Base-by-base conservation (phyloP, 2,888 invertebrate genomes). In the Sipha maydis region DNA sequence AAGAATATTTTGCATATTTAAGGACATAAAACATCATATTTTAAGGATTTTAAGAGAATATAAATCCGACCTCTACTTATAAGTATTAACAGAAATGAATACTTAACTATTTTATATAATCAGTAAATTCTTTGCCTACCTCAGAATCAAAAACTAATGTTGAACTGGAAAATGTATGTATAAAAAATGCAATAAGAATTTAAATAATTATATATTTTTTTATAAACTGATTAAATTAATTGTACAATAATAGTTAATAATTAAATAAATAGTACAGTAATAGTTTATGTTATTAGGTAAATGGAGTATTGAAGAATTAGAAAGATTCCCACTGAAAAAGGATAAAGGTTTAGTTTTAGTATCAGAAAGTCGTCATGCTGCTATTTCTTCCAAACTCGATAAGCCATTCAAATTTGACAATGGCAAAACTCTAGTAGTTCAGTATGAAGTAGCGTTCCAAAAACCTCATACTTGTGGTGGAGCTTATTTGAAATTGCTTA, bases 391-490 rank as follows among this genome's bases (percentile, higher is more conserved):
- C 34, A 90, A 90, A 80, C 90, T 91, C n/a, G 94, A 95, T 89
- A 97, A 96, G 91, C 97, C 97, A 0, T 92, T 97, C 77, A 89
- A 89, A 14, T 91, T 91, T 88, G 89, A 90, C n/a, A 89, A 86
- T 41, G 89, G 90, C 54, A 90, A 90, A 79, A 93, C 94, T 31
- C 92, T 95, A 71, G 93, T 99, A 89, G 96, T 99, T 7, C 99
- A 99, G 92, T 99, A 97, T 93, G 97, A 97, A 93, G 96, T 97
- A 61, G 95, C 95, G 89, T 96, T 98, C 90, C 95, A 99, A 94
- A 97, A 98, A 91, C 99, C 98, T 0, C 98, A 98, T 93, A 99
- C 99, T 92, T 99, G 99, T 92, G 99, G 99, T 78, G 99, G 99
- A 19, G 98, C 99, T 17, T 99, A 99, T 92, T 93, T 99, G 82